Evolutionary conservation across 2,113 vertebrate species (phyloP).

Genomic region (Coptodon rendalli): DNA sequence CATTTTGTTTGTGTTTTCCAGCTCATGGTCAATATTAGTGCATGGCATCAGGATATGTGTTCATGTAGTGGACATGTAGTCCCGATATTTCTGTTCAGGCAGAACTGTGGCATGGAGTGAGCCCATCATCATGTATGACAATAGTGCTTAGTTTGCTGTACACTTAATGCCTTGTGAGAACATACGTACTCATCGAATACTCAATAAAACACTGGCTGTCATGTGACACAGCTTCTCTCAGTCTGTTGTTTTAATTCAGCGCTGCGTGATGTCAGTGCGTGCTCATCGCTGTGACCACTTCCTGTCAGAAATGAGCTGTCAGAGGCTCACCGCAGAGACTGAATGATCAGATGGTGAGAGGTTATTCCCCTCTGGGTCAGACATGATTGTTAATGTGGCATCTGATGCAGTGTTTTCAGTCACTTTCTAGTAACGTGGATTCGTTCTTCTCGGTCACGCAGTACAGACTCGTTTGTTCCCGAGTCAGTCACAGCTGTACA

Average conservation of each 20-base stretch:
- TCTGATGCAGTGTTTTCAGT: not conserved
- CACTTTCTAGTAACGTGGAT: not conserved
- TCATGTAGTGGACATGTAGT: conserved; percentile 20
- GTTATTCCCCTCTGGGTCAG: not conserved
- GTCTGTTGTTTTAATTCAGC: not conserved
- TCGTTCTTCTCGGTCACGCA: not conserved
- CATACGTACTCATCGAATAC: conserved; percentile 57
- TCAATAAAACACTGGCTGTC: conserved; percentile 70
- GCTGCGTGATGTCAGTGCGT: not conserved
- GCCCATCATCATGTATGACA: conserved; percentile 45
- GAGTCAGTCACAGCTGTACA: not conserved
- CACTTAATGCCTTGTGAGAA: conserved; percentile 68
- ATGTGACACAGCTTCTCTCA: conserved; percentile 25
- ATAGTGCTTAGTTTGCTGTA: conserved; percentile 64
- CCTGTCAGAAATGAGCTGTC: conserved; percentile 12
- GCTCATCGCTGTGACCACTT: not conserved
- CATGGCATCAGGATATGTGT: conserved; percentile 47
- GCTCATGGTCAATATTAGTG: conserved; percentile 54
- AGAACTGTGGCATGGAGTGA: conserved; percentile 47
- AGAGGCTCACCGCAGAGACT: not conserved
- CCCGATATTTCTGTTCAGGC: conserved; percentile 17
- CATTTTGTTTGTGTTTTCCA: conserved; percentile 17
- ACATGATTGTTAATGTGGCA: not conserved
- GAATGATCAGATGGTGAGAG: not conserved
- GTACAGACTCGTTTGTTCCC: not conserved